Base-by-base conservation (phyloP, 2,113 vertebrate species). In the Cheilinus undulatus region DNA sequence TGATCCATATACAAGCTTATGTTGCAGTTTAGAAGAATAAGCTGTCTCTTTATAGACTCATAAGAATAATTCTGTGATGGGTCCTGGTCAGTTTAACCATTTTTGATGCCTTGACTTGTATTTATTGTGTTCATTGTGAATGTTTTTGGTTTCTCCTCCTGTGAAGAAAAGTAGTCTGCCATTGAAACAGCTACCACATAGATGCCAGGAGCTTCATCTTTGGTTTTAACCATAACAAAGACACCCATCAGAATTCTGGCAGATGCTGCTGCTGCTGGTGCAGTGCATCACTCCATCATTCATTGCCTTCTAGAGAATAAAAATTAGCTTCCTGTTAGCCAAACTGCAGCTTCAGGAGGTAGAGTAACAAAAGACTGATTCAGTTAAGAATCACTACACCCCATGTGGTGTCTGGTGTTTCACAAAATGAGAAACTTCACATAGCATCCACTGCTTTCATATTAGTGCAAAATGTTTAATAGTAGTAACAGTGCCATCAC, bases 1-100 rank as follows among this genome's bases (percentile, higher is more conserved):
- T 89, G 83, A 88, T 91, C 86, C 83, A 83, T 28, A 68, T 75
- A 70, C 75, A 90, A 83, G 78, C 75, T 59, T 46, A n/a, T 26
- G 43, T 23, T 72, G 27, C 48, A 60, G 85, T 63, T 83, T 69
- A 88, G 65, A 64, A 51, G 50, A 76, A 66, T 73, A 80, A 78
- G 48, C 83, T 73, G 51, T 70, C 52, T 48, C 48, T 26, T 50
- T 34, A 59, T 59, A 66, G 40, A 38, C 64, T 20, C 8, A 51
- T 23, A 28, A 75, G 40, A 71, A 11, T 69, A 32, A 66, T 64
- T 69, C 51, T 83, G 53, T 70, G 52, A 53, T 3, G 22, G 26
- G 1, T 32, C 17, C 50, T 42, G 19, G 7, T 32, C n/a, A n/a
- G n/a, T n/a, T n/a, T n/a, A n/a, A 20, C 20, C n/a, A 22, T 56